These are phyloP conservation scores for Calameuta filiformis DNA, from an alignment of 2,888 invertebrate species.

Conservation along the genomic window DNA sequence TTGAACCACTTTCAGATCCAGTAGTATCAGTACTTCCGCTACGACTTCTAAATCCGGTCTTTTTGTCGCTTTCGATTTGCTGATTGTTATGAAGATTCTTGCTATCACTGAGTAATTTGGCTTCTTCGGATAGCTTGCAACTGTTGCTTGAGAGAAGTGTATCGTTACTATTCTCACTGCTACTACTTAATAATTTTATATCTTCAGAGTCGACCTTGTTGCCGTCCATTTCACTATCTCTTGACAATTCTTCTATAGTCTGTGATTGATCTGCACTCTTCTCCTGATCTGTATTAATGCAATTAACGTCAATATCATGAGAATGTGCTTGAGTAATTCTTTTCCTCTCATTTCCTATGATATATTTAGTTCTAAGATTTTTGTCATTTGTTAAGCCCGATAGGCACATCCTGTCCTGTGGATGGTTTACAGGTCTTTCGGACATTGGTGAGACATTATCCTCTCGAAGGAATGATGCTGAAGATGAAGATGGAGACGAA, in stretches of 20 bases:
- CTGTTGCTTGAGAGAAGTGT: conserved; percentile 60
- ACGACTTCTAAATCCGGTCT: conserved; percentile 55
- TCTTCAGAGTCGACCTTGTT: conserved; percentile 59
- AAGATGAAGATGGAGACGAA: conserved; percentile 1
- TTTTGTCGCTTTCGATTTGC: conserved; percentile 52
- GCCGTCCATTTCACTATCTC: conserved; percentile 52
- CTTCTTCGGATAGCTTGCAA: conserved; percentile 49
- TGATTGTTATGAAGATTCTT: conserved; percentile 31
- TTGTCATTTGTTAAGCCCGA: not conserved
- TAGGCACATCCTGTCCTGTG: not conserved
- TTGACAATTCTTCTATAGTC: conserved; percentile 45
- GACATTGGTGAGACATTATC: not conserved
- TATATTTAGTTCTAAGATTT: not conserved
- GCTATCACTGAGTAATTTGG: conserved; percentile 32
- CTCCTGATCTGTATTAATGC: not conserved
- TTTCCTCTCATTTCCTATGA: not conserved
- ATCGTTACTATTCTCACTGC: conserved; percentile 72
- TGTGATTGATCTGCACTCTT: conserved; percentile 26
- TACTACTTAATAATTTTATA: conserved; percentile 52
- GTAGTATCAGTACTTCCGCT: conserved; percentile 63
- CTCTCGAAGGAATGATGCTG: not conserved
- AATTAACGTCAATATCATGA: not conserved
- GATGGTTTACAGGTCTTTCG: not conserved
- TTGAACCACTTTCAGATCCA: conserved; percentile 63
- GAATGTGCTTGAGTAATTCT: not conserved